Percentiles rank a stretch among this genome's conserved stretches.
These are phyloP conservation scores for Scaptomyza cyrtandrae DNA, from an alignment of 2,888 invertebrate species.

Conservation along the genomic window DNA sequence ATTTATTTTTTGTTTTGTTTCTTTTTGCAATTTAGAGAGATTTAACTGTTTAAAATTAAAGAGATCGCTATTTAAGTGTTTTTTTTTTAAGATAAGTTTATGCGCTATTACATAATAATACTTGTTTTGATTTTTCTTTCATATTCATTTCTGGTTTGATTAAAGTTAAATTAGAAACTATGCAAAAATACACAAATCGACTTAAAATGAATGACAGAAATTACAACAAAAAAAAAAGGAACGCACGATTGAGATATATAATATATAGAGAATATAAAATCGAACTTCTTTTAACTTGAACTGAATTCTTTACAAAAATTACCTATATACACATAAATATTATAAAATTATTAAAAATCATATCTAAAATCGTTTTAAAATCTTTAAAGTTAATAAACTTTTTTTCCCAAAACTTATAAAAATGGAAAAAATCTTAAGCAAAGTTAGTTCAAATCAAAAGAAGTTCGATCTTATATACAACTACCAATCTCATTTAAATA, in stretches of 20 bases:
- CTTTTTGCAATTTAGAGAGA: constrained; percentile 22
- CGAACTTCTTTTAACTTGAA: not conserved
- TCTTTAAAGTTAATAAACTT: not conserved
- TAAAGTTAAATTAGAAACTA: constrained; percentile 6
- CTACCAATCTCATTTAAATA: constrained; percentile 9
- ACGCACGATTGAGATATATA: constrained; percentile 42
- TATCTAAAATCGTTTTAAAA: not conserved
- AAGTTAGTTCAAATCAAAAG: not conserved
- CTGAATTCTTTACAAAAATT: not conserved
- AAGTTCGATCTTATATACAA: not conserved
- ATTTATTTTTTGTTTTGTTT: constrained; percentile 31
- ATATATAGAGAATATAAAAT: constrained; percentile 1
- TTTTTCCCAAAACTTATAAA: no score
- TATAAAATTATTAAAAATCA: not conserved
- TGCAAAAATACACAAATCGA: constrained; percentile 49
- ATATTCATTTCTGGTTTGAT: constrained; percentile 2
- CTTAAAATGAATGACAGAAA: constrained; percentile 31
- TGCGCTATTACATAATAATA: constrained; percentile 75
- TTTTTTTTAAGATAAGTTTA: constrained; percentile 46
- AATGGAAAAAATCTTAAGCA: not conserved
- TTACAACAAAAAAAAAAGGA: constrained; percentile 28
- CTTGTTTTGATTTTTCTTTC: constrained; percentile 52
- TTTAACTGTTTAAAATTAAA: constrained; percentile 63
- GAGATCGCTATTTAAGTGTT: constrained; percentile 71
- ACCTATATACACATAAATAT: constrained; percentile 7